Base-by-base conservation (phyloP, 2,113 vertebrate genomes). In the Perognathus longimembris region DNA sequence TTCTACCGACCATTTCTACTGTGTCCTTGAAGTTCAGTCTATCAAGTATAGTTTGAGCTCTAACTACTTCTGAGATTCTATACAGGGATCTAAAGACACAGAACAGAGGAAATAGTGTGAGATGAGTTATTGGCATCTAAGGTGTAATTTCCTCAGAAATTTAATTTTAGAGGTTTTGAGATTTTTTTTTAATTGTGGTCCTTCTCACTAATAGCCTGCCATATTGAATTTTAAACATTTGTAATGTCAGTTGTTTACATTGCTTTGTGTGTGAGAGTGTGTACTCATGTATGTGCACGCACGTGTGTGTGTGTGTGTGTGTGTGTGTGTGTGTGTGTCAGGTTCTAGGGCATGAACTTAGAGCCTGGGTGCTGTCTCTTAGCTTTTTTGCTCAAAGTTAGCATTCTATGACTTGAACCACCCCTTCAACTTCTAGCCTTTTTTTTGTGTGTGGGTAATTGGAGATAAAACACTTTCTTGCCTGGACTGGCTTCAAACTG, bases 61-160 rank as follows among this genome's bases (percentile, higher is more conserved):
- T 95, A 59, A 22, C 22, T 40, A 7, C 40, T 7, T 83, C 38
- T 57, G n/a, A 78, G 77, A 21, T 22, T 32, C 80, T 7, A 15
- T 42, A 28, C 26, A 70, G 11, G 22, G 6, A 64, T 66, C 64
- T 88, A 64, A 28, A 69, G 42, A 82, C 3, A 32, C 10, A 73
- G 45, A 85, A 63, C 14, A n/a, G 28, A 89, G 63, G 80, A 85
- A 81, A 88, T 50, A 42, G 18, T 14, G 0, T 74, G 71, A 64
- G 34, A 59, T 15, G 30, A 73, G 54, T 77, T 45, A 30, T 64
- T 84, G 21, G 18, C 32, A 36, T 88, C 26, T 42, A 57, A 32
- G 80, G 34, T 61, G 10, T 66, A 45, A 84, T 93, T 89, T 90
- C 78, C 32, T 91, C 6, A 81, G 75, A 86, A 76, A 42, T 71